A percentile compares a stretch with the other conserved stretches of the same genome.
phyloP scores from a whole-genome alignment of 1,140 invertebrate genomes.

The Gyrodactylus salaris region DNA sequence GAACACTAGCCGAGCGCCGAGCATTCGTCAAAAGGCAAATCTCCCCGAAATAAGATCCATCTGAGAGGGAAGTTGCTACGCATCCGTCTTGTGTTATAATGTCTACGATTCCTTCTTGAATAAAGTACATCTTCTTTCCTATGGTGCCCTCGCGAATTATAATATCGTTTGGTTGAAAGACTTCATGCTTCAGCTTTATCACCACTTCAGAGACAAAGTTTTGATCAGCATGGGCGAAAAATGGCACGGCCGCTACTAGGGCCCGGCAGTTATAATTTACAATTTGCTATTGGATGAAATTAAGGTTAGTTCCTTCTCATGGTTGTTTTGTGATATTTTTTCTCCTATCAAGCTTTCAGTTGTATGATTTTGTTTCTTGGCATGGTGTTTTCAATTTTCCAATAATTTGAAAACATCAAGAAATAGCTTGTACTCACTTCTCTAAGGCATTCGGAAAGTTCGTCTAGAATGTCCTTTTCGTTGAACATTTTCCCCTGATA shows the following conservation, averaged over 20 bases:
- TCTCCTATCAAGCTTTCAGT: too few relatives aligned
- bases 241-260: conserved; percentile 77
- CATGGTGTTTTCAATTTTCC: too few relatives aligned
- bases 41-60: conserved; percentile 90
- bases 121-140: conserved; percentile 91
- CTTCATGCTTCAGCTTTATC: conserved; percentile 82
- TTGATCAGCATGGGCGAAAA: conserved; percentile 85
- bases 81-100: conserved; percentile 59
- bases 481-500: conserved; percentile 27
- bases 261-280: conserved; percentile 95
- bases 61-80: conserved; percentile 76
- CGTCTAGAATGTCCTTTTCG: conserved; percentile 68
- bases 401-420: too few relatives aligned
- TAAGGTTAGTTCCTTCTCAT: too few relatives aligned
- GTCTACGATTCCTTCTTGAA: conserved; percentile 27
- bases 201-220: conserved; percentile 29
- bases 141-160: conserved; percentile 44
- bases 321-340: too few relatives aligned
- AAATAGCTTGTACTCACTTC: conserved; percentile 26
- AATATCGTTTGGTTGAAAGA: conserved; percentile 46
- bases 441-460: conserved; percentile 71
- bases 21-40: conserved; percentile 75
- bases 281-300: conserved; percentile 36
- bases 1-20: conserved; percentile 60
- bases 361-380: too few relatives aligned